Base-by-base conservation (phyloP, 2,888 invertebrate genomes). In the Pristionchus fissidentatus region DNA sequence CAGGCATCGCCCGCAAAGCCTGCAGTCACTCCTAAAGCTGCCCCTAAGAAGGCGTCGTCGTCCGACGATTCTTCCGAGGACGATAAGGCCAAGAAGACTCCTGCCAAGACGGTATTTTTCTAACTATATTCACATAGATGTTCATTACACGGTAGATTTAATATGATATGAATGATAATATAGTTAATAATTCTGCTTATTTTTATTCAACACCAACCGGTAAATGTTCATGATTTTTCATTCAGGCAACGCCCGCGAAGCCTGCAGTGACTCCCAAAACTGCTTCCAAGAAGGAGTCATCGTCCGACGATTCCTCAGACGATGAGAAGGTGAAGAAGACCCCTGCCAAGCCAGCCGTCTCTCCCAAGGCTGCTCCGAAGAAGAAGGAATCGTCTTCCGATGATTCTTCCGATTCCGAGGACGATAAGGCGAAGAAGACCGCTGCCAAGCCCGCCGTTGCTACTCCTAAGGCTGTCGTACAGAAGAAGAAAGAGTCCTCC, bases 351-450 rank as follows among this genome's bases (percentile, higher is more conserved):
- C 46, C 73, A 13, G 55, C 38, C 26, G 38, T 78, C 35, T 29
- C 0, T 26, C 26, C n/a, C n/a, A n/a, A n/a, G n/a, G 82, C 84
- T 1, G 78, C 87, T 15, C 83, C 83, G 13, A 52, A 66, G 10
- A 84, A 83, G 35, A 85, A 84, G 70, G 85, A 78, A 22, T 85
- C 85, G 32, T 84, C 84, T 15, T 79, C 79, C 15, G 85, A 85
- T 1, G 86, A 87, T 57, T 81, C 80, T 35, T 49, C 46, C 8
- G 85, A 85, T 19, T 85, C 85, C 4, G 87, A 88, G 22, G 86
- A 85, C n/a, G 88, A 88, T 26, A 84, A 84, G 35, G 82, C 77
- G 49, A 87, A 87, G 85, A 87, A 86, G 80, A 19, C 80, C 0
- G 49, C 84, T 8, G 84, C 73, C n/a, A 75, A 66, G 75, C 83